phyloP scores from a whole-genome alignment of 2,113 vertebrate species.

The Pollachius pollachius region DNA sequence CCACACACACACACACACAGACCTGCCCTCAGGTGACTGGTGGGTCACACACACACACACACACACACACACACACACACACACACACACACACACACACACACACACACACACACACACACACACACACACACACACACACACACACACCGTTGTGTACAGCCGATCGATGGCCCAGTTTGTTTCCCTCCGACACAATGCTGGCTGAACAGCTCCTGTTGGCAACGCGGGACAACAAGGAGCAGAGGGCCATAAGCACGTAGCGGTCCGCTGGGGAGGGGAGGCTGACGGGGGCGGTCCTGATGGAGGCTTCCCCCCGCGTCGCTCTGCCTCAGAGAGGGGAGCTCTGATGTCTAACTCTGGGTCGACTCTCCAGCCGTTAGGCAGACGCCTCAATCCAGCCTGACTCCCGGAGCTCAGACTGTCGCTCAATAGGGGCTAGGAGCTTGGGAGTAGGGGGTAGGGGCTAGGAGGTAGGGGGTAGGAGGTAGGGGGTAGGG shows the following conservation, averaged over 20 bases:
- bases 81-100: slow-evolving; percentile 11
- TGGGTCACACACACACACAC: background rate
- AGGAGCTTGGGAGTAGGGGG: no score
- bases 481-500: no score
- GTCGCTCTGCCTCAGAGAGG: no score
- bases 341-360: no score
- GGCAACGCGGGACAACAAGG: slow-evolving; percentile 18
- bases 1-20: background rate
- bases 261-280: background rate
- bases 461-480: no score
- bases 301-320: background rate
- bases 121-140: no score
- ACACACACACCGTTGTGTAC: slow-evolving; percentile 27
- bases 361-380: no score
- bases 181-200: slow-evolving; percentile 34
- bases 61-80: slow-evolving; percentile 16
- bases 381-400: no score
- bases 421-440: no score
- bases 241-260: background rate
- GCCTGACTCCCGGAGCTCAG: no score
- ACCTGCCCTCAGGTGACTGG: no score
- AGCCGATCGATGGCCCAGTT: slow-evolving; percentile 27
- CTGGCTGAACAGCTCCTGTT: slow-evolving; percentile 37
- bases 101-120: background rate
- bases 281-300: slow-evolving; percentile 14